Evolutionary conservation across 2,888 invertebrate species (phyloP), one percentile per base, ranked within the genome.

Genomic region (Gortyna flavago): DNA sequence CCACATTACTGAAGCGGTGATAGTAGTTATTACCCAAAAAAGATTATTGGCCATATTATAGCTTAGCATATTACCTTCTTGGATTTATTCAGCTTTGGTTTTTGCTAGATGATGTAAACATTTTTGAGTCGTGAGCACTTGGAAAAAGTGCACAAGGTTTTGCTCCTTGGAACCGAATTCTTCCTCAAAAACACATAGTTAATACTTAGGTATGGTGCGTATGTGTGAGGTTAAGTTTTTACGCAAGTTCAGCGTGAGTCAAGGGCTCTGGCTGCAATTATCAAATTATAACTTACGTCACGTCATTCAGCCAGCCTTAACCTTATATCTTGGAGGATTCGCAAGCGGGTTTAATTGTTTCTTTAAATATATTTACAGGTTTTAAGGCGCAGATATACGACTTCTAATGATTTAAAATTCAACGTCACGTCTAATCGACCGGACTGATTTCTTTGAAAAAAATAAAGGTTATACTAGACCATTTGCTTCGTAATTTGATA

Each of bases 261-360:
- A 91, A 91, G 91, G 89, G 89, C 85, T 83, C 66, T 65, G 66
- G 13, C 57, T 83, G 87, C 81, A 90, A 91, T 90, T 89, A 91
- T 87, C 83, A 81, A 90, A 90, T 89, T 87, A 90, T 72, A 76
- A 54, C 3, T 86, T 76, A 76, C 86, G 78, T 80, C 79, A 80
- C 83, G 74, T 72, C 62, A 85, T 73, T 66, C 59, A 61, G 68
- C 69, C 80, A 75, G 70, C 78, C 84, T 85, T 90, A 86, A 88
- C 80, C 80, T 87, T 84, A 81, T 62, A 32, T 59, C 68, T 77
- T 59, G 38, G 67, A 79, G 68, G 76, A 80, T 82, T 72, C 25
- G 65, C 81, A 86, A 83, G 76, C 51, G 29, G 9, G 44, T 72
- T 57, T 76, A 71, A 78, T 69, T 64, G 57, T 79, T 77, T 57